Evolutionary conservation across 2,888 invertebrate genomes (phyloP).

Genomic region (Elysia crispata): DNA sequence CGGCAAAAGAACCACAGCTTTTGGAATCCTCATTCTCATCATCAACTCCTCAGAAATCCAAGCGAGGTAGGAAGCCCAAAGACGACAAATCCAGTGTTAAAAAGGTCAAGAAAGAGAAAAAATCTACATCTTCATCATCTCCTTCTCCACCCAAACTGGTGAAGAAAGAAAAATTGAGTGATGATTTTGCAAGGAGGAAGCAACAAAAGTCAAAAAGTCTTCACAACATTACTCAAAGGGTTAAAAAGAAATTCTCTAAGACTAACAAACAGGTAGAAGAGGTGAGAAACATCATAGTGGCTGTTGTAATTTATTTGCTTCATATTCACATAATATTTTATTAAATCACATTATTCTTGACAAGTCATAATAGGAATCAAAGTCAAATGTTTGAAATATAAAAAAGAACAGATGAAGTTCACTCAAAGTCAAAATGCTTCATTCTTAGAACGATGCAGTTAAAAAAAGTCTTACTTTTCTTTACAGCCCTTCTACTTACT

Average conservation of each 20-base stretch:
- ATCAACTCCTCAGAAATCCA: not conserved
- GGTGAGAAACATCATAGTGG: not conserved
- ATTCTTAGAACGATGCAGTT: no score
- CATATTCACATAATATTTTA: no score
- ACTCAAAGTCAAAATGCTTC: no score
- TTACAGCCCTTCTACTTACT: no score
- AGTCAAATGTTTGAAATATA: no score
- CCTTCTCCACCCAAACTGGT: conserved; percentile 36
- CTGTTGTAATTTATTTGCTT: no score
- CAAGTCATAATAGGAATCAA: no score
- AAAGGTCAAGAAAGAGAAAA: conserved; percentile 30
- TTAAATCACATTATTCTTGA: no score
- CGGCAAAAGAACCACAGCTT: conserved; percentile 5
- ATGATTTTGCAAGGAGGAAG: conserved; percentile 55
- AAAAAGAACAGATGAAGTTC: no score
- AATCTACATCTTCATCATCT: conserved; percentile 21
- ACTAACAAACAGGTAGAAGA: conserved; percentile 36
- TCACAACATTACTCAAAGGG: conserved; percentile 67
- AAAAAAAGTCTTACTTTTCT: no score
- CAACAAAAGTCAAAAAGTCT: conserved; percentile 61
- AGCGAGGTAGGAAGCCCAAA: not conserved
- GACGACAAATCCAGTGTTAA: conserved; percentile 24
- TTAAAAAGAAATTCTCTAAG: conserved; percentile 60
- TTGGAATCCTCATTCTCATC: not conserved
- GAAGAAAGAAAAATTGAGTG: conserved; percentile 47